These are phyloP conservation scores for Clarias pachynema DNA, from an alignment of 2,797 vertebrate genomes.

Conservation along the genomic window DNA sequence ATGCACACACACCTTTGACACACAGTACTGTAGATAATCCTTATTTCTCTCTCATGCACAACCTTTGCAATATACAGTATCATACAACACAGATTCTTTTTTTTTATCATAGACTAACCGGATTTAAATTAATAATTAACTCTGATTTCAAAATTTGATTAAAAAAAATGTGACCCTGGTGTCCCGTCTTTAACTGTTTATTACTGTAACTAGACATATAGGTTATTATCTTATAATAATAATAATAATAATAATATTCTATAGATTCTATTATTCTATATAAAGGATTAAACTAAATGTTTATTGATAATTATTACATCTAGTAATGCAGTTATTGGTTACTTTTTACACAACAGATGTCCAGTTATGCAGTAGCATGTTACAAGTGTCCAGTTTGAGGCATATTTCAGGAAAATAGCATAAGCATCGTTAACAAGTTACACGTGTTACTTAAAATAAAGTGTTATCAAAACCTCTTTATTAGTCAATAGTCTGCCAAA, in stretches of 20 bases:
- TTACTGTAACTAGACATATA: background rate
- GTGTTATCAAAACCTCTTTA: background rate
- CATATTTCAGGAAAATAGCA: background rate
- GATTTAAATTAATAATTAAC: background rate
- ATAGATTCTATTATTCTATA: background rate
- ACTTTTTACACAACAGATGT: background rate
- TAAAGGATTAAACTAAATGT: background rate
- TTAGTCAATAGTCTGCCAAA: constrained; percentile 14
- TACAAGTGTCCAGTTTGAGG: background rate
- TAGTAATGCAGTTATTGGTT: background rate
- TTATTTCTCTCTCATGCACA: background rate
- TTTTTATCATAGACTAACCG: background rate
- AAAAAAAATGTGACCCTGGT: background rate
- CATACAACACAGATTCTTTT: background rate
- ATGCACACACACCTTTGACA: background rate
- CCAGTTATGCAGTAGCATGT: background rate
- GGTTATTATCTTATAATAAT: background rate
- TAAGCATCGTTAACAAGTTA: background rate
- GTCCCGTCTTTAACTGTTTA: background rate
- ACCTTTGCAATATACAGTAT: background rate
- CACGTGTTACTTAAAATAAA: background rate
- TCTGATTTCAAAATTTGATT: background rate
- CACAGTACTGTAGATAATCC: background rate
- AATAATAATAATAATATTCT: background rate
- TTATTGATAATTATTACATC: background rate